Evolutionary conservation across 2,888 invertebrate genomes (phyloP).

Genomic region (Caenorhabditis uteleia): DNA sequence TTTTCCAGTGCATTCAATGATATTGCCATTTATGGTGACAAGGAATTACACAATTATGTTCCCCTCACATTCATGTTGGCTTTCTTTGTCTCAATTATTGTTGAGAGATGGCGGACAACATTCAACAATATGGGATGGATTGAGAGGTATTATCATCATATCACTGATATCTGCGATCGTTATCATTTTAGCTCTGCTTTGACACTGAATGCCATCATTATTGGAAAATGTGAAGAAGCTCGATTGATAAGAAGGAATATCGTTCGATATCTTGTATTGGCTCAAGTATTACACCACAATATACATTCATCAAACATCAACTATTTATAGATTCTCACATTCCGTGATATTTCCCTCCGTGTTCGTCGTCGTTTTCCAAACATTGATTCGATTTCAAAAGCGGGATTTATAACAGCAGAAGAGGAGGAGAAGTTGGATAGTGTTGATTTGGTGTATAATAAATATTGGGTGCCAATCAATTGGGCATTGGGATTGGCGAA

Average conservation of each 20-base stretch:
- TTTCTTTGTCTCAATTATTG: slow-evolving; percentile 58
- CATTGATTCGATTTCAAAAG: slow-evolving; percentile 47
- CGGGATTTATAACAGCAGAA: slow-evolving; percentile 23
- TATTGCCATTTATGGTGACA: slow-evolving; percentile 35
- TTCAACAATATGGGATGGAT: slow-evolving; percentile 50
- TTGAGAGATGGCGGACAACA: slow-evolving; percentile 47
- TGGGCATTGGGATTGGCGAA: slow-evolving; percentile 48
- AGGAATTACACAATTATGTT: slow-evolving; percentile 45
- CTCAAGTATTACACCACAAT: slow-evolving; percentile 22
- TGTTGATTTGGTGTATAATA: slow-evolving; percentile 51
- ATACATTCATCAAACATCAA: neutral
- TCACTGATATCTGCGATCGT: neutral
- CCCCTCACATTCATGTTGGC: slow-evolving; percentile 59
- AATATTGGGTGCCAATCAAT: slow-evolving; percentile 66
- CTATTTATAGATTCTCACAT: slow-evolving; percentile 51
- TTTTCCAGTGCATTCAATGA: slow-evolving; percentile 43
- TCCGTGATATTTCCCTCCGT: slow-evolving; percentile 59
- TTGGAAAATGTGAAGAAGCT: slow-evolving; percentile 38
- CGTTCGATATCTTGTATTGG: slow-evolving; percentile 38
- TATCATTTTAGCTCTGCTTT: slow-evolving; percentile 39
- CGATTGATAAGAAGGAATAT: slow-evolving; percentile 39
- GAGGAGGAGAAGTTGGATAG: slow-evolving; percentile 44
- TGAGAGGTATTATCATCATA: slow-evolving; percentile 29
- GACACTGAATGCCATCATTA: slow-evolving; percentile 35
- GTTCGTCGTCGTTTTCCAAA: slow-evolving; percentile 57